These are phyloP conservation scores for Triops longicaudatus DNA, from an alignment of 1,140 invertebrate genomes.

Conservation along the genomic window DNA sequence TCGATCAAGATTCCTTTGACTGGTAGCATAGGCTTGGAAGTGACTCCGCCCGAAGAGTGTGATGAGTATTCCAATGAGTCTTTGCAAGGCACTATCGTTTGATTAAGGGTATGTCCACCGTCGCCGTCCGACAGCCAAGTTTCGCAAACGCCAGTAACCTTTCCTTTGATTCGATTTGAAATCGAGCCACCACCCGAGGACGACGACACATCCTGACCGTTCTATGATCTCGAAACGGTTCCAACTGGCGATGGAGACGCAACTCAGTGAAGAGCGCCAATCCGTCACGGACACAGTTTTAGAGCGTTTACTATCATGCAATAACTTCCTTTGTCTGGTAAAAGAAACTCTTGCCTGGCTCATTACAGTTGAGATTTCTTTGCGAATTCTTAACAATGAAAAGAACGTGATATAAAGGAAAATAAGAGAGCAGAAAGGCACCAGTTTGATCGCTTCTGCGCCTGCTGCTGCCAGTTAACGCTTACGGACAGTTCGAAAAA, in stretches of 20 bases:
- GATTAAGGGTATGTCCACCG: constrained; percentile 5
- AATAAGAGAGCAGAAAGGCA: too few species aligned
- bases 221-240: background rate
- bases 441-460: too few species aligned
- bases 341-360: too few species aligned
- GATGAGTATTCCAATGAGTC: constrained; percentile 23
- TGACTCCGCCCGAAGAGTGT: constrained; percentile 66
- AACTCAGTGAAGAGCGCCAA: background rate
- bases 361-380: too few species aligned
- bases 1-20: constrained; percentile 74
- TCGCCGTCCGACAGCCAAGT: background rate
- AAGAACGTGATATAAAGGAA: too few species aligned
- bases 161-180: background rate
- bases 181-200: background rate
- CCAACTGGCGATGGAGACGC: too few species aligned
- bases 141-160: background rate
- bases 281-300: too few species aligned
- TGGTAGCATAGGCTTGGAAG: constrained; percentile 73
- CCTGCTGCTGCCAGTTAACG: too few species aligned
- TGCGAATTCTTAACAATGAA: too few species aligned
- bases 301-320: too few species aligned
- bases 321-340: too few species aligned
- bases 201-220: background rate
- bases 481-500: too few species aligned
- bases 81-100: constrained; percentile 28